Evolutionary conservation across 2,797 vertebrate species (phyloP), one percentile per base, ranked within the genome.

Genomic region (Enteromius thamalakanensis): DNA sequence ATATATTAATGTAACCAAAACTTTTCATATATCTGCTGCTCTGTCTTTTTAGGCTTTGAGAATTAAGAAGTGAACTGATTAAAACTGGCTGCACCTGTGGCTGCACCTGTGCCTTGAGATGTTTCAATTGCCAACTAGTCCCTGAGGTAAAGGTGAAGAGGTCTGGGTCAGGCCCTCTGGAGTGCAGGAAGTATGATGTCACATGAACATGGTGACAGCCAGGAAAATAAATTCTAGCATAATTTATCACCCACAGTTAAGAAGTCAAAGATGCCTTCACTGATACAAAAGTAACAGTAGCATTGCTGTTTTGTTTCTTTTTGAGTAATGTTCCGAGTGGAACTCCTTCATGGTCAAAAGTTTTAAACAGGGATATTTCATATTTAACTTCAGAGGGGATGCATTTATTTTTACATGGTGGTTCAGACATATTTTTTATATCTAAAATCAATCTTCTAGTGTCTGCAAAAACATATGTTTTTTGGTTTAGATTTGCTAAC

Each of bases 71-170:
- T 71, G 55, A 64, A 74, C 42, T 11, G 12, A 32, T 75, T 19
- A 58, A 53, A 81, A 14, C 37, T 32, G 29, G 29, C 29, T 32
- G 29, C 29, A 32, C 29, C 29, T 32, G 29, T 11, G 9, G n/a
- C 34, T 49, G 60, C 60, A 65, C 79, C 32, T 82, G 70, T 82
- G 60, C 6, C 21, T 49, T 42, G 6, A 65, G 19, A 64, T 1
- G 1, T 34, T 32, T 75, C 62, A 4, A 67, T 51, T 1, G 1
- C 9, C 71, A 55, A 17, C 10, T 82, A 71, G 26, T 67, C 60
- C 80, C 60, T 49, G 14, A 4, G 37, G 37, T 40, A 40, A 49
- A 12, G 67, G 23, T 17, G 64, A 49, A 81, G 26, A 81, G n/a
- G 17, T 62, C 60, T 53, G 60, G 60, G 71, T 75, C 70, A 67